Conservation (phyloP, 2,888 invertebrate genomes). For the Heliconius charithonia region DNA sequence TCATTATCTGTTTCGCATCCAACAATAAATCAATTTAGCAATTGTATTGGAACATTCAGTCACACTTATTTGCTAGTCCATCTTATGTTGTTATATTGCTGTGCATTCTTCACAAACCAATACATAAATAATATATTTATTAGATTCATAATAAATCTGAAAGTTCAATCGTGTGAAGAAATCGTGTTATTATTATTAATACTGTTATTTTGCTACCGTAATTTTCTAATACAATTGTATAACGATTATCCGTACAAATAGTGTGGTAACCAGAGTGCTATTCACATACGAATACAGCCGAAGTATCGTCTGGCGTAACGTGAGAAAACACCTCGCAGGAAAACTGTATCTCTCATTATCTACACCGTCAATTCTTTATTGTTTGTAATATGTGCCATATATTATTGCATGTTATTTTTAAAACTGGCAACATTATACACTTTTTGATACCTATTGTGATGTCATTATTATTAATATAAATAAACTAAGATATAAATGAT, state of each 20-base stretch:
- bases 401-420: constrained; percentile 35
- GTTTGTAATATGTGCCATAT: constrained; percentile 45
- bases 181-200: constrained; percentile 32
- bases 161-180: constrained; percentile 37
- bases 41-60: neutral
- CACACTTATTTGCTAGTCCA: neutral
- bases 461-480: neutral
- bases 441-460: too few species aligned
- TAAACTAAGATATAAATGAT: neutral
- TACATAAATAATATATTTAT: neutral
- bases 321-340: constrained; percentile 54
- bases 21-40: neutral
- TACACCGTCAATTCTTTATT: constrained; percentile 47
- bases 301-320: constrained; percentile 53
- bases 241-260: constrained; percentile 55
- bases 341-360: constrained; percentile 47
- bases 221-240: constrained; percentile 46
- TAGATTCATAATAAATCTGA: constrained; percentile 26
- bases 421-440: neutral
- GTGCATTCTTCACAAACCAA: neutral
- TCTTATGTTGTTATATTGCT: neutral
- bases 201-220: constrained; percentile 30
- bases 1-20: neutral
- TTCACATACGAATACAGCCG: constrained; percentile 48
- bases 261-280: constrained; percentile 52